Conservation (phyloP, 2,888 invertebrate species). For the Orthosia gothica region DNA sequence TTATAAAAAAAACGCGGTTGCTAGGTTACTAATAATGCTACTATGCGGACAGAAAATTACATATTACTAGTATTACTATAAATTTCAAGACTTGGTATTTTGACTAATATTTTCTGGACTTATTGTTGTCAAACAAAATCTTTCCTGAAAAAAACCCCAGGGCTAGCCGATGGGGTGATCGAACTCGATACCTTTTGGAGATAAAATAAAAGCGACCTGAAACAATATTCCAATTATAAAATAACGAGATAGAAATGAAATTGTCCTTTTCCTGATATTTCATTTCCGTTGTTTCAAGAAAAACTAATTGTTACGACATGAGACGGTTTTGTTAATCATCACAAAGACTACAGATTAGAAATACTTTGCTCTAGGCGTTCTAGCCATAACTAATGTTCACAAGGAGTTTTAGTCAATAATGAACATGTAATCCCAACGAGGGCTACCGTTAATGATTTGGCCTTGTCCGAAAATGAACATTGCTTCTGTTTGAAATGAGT, state of each 20-base stretch:
- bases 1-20: too few relatives aligned
- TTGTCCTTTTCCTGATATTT: constrained; percentile 17
- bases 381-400: not conserved
- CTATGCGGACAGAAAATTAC: not conserved
- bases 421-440: not conserved
- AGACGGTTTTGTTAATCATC: not conserved
- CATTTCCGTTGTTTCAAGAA: constrained; percentile 7
- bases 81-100: not conserved
- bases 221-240: constrained; percentile 38
- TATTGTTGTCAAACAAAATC: not conserved
- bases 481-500: too few relatives aligned
- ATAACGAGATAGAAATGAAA: constrained; percentile 50
- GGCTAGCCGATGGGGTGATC: not conserved
- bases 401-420: not conserved
- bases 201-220: constrained; percentile 21
- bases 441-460: too few relatives aligned
- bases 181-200: constrained; percentile 6
- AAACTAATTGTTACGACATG: not conserved
- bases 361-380: not conserved
- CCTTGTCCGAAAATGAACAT: too few relatives aligned
- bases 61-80: not conserved
- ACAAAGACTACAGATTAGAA: not conserved
- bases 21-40: too few relatives aligned
- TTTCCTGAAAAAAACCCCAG: not conserved
- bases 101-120: not conserved